Conservation (phyloP, 2,113 vertebrate species). For the Neotoma lepida region DNA sequence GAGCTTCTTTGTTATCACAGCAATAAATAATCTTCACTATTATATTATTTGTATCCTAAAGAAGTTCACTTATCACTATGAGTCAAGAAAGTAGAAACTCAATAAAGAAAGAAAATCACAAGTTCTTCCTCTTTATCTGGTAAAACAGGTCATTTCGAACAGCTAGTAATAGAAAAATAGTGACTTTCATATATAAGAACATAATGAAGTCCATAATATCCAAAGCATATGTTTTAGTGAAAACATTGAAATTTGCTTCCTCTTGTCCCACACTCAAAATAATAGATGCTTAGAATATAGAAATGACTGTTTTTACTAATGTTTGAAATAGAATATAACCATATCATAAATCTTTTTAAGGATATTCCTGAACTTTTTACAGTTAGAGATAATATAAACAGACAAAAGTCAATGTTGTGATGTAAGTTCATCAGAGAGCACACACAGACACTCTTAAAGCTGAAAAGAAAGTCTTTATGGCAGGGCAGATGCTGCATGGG, state of each 20-base stretch:
- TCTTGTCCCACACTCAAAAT: not conserved
- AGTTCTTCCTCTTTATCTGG: not conserved
- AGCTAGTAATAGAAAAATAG: not conserved
- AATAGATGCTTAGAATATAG: not conserved
- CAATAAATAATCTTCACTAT: not conserved
- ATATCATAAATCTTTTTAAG: not conserved
- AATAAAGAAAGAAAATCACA: not conserved
- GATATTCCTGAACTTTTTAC: not conserved
- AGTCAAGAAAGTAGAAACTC: not conserved
- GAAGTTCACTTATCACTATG: not conserved
- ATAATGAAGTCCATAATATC: not conserved
- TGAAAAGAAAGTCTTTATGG: not conserved
- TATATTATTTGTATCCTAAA: not conserved
- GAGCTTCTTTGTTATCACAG: not conserved
- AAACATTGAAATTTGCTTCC: not conserved
- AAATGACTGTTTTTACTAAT: not conserved
- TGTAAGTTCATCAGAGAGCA: not conserved
- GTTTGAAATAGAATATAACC: not conserved
- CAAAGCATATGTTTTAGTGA: not conserved
- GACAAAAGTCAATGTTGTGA: not conserved
- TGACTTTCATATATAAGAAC: not conserved
- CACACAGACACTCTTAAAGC: not conserved
- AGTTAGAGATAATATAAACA: not conserved
- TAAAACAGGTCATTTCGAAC: conserved; percentile 18
- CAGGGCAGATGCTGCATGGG: not conserved